Evolutionary conservation across 2,888 invertebrate genomes (phyloP).

Genomic region (Masnerella sp.): DNA sequence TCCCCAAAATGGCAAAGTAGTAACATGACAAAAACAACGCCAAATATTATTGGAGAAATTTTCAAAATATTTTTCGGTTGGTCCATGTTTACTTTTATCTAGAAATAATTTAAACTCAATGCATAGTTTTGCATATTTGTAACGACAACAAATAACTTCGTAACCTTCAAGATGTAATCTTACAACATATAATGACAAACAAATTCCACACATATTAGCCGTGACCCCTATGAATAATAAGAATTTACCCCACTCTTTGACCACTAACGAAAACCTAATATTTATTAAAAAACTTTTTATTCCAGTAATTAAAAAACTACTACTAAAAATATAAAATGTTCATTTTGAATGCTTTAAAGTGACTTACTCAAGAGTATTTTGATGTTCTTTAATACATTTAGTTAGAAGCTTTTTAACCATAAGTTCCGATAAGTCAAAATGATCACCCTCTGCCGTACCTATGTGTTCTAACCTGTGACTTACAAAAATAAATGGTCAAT

Average conservation of each 20-base stretch:
- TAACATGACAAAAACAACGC: slow-evolving; percentile 20
- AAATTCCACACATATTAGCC: slow-evolving; percentile 18
- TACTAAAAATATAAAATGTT: background rate
- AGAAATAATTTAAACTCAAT: background rate
- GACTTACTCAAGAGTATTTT: slow-evolving; percentile 4
- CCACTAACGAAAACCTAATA: slow-evolving; percentile 4
- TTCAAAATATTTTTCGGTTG: slow-evolving; percentile 10
- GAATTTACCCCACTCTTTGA: slow-evolving; percentile 2
- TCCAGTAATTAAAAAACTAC: background rate
- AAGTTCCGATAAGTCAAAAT: background rate
- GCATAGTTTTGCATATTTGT: background rate
- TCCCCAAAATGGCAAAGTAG: slow-evolving; percentile 11
- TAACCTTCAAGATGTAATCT: no score
- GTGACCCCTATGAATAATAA: slow-evolving; percentile 11
- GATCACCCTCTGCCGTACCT: background rate
- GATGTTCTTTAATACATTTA: slow-evolving; percentile 6
- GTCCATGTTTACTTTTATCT: slow-evolving; percentile 12
- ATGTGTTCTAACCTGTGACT: slow-evolving; percentile 5
- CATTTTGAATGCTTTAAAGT: background rate
- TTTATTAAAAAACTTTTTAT: background rate
- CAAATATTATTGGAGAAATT: slow-evolving; percentile 14
- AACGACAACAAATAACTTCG: no score
- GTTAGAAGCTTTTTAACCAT: background rate
- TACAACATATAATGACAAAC: slow-evolving; percentile 21
- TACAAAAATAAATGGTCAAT: background rate